These are phyloP conservation scores for Corythornis leucogaster DNA, from an alignment of 2,797 vertebrate genomes.

Conservation along the genomic window DNA sequence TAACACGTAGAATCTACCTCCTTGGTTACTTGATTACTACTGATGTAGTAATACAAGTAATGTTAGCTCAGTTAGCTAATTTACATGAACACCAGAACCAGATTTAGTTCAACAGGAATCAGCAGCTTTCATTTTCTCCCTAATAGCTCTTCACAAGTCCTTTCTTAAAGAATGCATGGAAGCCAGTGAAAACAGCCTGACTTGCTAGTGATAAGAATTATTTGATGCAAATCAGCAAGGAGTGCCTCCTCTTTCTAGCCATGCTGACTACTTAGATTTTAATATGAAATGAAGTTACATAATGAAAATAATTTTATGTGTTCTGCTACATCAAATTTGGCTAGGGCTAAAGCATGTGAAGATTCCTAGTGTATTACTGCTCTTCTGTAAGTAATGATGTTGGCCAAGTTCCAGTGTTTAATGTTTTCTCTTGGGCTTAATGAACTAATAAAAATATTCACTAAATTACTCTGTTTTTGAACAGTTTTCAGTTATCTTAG, in stretches of 20 bases:
- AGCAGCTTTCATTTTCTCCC: neutral
- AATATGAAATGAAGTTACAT: neutral
- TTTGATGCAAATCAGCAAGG: neutral
- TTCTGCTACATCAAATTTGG: neutral
- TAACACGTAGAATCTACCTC: neutral
- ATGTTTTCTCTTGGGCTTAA: slow-evolving; percentile 26
- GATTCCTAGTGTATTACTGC: neutral
- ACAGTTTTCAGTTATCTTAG: neutral
- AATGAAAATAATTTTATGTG: neutral
- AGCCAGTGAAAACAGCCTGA: neutral
- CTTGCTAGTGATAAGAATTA: neutral
- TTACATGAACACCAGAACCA: neutral
- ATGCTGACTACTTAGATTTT: neutral
- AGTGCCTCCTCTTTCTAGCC: neutral
- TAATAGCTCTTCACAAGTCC: neutral
- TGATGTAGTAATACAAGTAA: neutral
- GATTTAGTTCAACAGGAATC: neutral
- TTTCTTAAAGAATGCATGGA: neutral
- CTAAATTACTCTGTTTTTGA: slow-evolving; percentile 30
- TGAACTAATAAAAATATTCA: slow-evolving; percentile 18
- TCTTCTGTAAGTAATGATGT: neutral
- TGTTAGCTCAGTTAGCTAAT: neutral
- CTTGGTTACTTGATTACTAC: neutral
- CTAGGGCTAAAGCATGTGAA: neutral
- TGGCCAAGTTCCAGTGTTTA: neutral